These are phyloP conservation scores for Augiades crinisus DNA, from an alignment of 2,888 invertebrate genomes.

Conservation along the genomic window DNA sequence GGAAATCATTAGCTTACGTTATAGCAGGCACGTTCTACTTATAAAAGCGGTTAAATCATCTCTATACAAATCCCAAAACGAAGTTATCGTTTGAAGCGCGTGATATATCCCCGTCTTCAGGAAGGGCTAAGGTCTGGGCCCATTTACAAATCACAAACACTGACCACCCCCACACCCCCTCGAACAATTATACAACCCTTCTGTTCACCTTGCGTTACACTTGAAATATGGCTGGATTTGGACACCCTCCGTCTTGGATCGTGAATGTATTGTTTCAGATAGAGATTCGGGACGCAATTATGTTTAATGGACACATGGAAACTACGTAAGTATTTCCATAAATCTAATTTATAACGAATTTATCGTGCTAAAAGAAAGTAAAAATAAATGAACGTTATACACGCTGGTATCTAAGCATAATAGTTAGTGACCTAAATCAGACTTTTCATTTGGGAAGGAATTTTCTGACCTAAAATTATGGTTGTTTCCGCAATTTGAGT, in stretches of 20 bases:
- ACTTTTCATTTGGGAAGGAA: too few species aligned
- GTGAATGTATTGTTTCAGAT: constrained; percentile 23
- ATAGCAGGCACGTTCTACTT: too few species aligned
- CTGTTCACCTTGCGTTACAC: constrained; percentile 60
- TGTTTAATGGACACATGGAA: constrained; percentile 21
- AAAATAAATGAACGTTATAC: too few species aligned
- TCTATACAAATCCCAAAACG: constrained; percentile 55
- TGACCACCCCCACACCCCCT: constrained; percentile 62
- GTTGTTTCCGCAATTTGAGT: too few species aligned
- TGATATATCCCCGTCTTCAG: constrained; percentile 79
- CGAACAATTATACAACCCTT: constrained; percentile 62
- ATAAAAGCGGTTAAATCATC: constrained; percentile 39
- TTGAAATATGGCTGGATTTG: constrained; percentile 73
- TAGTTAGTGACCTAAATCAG: too few species aligned
- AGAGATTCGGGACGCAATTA: constrained; percentile 21
- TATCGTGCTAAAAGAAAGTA: too few species aligned
- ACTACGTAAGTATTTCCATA: constrained; percentile 3
- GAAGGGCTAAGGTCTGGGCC: constrained; percentile 79
- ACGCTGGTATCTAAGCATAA: too few species aligned
- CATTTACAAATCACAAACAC: constrained; percentile 82
- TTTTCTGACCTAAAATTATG: too few species aligned
- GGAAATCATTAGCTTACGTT: too few species aligned
- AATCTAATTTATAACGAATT: too few species aligned
- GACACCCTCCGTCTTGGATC: constrained; percentile 39
- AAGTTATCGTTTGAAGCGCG: constrained; percentile 75